These are phyloP conservation scores for Anolis carolinensis DNA, from an alignment of 2,113 vertebrate genomes.

Conservation along the genomic window DNA sequence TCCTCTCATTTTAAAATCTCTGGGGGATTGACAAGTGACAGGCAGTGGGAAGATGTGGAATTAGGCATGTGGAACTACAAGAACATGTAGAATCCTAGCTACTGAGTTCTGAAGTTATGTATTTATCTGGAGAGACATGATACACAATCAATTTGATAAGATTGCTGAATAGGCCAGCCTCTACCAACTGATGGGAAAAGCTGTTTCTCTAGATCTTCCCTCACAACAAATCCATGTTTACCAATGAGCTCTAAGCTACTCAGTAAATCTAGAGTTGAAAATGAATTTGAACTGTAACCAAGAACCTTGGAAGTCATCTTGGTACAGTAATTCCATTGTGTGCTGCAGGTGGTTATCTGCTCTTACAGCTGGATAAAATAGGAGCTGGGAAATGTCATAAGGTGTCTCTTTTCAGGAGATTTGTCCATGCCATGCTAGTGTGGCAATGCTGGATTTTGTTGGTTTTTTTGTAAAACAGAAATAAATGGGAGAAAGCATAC, in stretches of 20 bases:
- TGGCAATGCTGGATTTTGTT: neutral
- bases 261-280: neutral
- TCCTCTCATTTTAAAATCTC: too few species aligned
- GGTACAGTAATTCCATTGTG: neutral
- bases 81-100: too few species aligned
- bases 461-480: neutral
- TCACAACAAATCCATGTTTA: neutral
- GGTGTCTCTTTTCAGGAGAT: neutral
- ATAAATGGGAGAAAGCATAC: neutral
- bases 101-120: neutral
- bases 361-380: neutral
- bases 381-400: neutral
- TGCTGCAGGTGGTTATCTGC: neutral
- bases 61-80: too few species aligned
- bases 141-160: neutral
- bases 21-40: too few species aligned
- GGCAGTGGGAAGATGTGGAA: too few species aligned
- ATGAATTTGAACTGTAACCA: neutral
- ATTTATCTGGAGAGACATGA: neutral
- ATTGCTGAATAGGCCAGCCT: neutral
- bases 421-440: neutral
- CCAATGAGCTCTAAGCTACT: neutral
- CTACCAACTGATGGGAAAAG: neutral
- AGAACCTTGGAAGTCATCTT: neutral
- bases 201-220: neutral